Evolutionary conservation across 2,888 invertebrate genomes (phyloP), one percentile per base, ranked within the genome.

Genomic region (Drosophila affinis): DNA sequence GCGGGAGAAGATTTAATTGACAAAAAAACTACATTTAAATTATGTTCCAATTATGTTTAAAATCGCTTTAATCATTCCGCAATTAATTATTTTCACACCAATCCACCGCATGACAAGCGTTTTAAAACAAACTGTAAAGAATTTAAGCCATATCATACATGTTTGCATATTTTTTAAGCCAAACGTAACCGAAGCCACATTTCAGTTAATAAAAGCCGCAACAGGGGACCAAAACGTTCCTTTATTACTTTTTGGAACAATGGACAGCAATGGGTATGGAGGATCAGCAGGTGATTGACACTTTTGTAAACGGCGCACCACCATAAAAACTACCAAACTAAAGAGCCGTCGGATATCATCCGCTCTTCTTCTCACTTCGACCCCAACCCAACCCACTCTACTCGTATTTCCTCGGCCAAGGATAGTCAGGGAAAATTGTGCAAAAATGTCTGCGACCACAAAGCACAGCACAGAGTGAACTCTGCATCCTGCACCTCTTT

Each of bases 91-190:
- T 7, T 7, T 39, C 39, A 39, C 44, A 12, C 44, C 47, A 9
- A 12, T 39, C 52, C 12, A 39, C 39, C 14, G n/a, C 39, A n/a
- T 39, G 39, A n/a, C n/a, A n/a, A 39, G 14, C 14, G 14, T 63
- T 63, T 58, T 57, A 46, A 32, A 17, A 44, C 53, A 39, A 57
- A 46, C 17, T 59, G 54, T 51, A 51, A 63, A 62, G 52, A 32
- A 51, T 58, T 69, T 79, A 51, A 49, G 62, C 72, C 56, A 52
- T 73, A 81, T 81, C 70, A 72, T 68, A 72, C 68, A 73, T 71
- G 68, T 79, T 45, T 52, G 21, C 27, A 52, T 5, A 4, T 12
- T 34, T 34, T 12, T 0, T 14, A 5, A 2, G 2, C 34, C 32
- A 32, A 10, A 34, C 3, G 12, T 12, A 10, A 34, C 9, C 3